Conservation (phyloP, 1,140 invertebrate species). For the Zaprionus gabonicus region DNA sequence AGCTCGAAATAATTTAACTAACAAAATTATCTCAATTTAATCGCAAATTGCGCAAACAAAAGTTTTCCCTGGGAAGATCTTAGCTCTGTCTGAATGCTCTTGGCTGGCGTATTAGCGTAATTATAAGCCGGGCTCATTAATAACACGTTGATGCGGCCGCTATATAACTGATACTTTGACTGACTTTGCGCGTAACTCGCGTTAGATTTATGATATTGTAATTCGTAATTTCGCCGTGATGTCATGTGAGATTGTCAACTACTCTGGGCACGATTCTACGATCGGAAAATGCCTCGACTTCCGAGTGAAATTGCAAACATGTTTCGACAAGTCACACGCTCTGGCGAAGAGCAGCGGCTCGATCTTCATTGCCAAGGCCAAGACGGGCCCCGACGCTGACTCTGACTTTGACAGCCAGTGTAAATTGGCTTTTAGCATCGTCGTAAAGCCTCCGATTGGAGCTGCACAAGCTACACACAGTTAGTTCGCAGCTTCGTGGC, state of each 20-base stretch:
- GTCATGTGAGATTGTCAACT: slow-evolving; percentile 5
- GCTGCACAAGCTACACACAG: slow-evolving; percentile 25
- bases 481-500: slow-evolving; percentile 26
- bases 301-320: slow-evolving; percentile 60
- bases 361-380: slow-evolving; percentile 32
- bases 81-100: slow-evolving; percentile 8
- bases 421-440: slow-evolving; percentile 24
- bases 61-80: slow-evolving; percentile 70
- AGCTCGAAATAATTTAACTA: background rate
- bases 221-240: slow-evolving; percentile 8
- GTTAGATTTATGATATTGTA: background rate
- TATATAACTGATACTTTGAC: background rate
- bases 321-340: slow-evolving; percentile 29
- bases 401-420: slow-evolving; percentile 3
- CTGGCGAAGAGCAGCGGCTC: background rate
- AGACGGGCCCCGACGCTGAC: background rate
- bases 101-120: slow-evolving; percentile 64
- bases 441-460: background rate
- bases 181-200: background rate
- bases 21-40: slow-evolving; percentile 22
- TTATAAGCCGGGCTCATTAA: slow-evolving; percentile 65
- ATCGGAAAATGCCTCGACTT: background rate
- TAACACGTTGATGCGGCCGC: slow-evolving; percentile 43
- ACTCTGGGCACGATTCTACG: background rate
- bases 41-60: slow-evolving; percentile 41